Base-by-base conservation (phyloP, 2,113 vertebrate genomes). In the Elephantulus edwardii region DNA sequence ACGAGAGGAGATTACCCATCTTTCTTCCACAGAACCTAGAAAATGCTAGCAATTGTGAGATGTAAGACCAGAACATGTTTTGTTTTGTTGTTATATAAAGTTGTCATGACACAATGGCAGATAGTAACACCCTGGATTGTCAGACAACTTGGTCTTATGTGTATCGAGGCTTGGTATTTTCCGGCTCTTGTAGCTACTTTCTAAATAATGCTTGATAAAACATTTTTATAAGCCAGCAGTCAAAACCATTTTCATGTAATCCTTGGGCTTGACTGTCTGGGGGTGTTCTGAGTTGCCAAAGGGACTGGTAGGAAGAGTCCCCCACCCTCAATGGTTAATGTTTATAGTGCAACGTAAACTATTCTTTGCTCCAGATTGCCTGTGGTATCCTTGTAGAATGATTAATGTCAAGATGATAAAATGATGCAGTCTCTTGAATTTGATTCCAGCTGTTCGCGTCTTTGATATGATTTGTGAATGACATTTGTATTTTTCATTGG, bases 381-480 rank as follows among this genome's bases (percentile, higher is more conserved):
- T 91, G 96, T 79, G 71, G 89, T 90, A 77, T 90, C 86, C 88
- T 40, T 85, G 71, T 30, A 85, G 24, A 24, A 83, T 96, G 83
- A 84, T 96, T 93, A 90, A 82, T 94, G 50, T 90, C 91, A 83
- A 93, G 80, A 96, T 75, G 95, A 97, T 92, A 86, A 83, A 96
- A 95, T 72, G 90, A 95, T 91, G 86, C 84, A 82, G 77, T 84
- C 82, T 60, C 82, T 83, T 91, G 79, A 94, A 94, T 89, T 94
- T 88, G 58, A 93, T 90, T 78, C 93, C 86, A 95, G 77, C 72
- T 91, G 83, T 95, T 97, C 66, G 77, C 13, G 20, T 83, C 96
- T 96, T 96, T 95, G 91, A 95, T 86, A 93, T 93, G 86, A 90
- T 91, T 87, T 93, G 95, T 93, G 89, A 93, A 9, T 94, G 93